Evolutionary conservation across 2,797 vertebrate species (phyloP), one percentile per base, ranked within the genome.

Genomic region (Microctenopoma steveboyesi): DNA sequence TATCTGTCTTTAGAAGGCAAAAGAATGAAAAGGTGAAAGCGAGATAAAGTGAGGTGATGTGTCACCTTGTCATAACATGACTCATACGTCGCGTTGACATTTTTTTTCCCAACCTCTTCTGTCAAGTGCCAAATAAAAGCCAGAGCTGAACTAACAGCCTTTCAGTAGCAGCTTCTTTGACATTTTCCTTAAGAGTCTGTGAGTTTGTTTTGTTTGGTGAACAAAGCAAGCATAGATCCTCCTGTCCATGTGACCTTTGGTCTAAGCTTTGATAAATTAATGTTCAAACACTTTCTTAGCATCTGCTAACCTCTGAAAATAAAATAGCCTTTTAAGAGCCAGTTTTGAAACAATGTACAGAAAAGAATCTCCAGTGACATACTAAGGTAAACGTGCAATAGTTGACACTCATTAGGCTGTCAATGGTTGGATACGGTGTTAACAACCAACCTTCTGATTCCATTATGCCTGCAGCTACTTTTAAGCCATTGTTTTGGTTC

Each of bases 231-330:
- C 54, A 69, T 64, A 49, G 55, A 74, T 77, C 62, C 67, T 47
- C 39, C 40, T 75, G 78, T 66, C 57, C 64, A n/a, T 13, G 13
- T 86, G 83, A 88, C 89, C 87, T 88, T 88, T 72, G 30, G 61
- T 67, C 57, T 50, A 13, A 55, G 58, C 68, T 79, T 68, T 85
- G 80, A 89, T 77, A 69, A 78, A 75, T 84, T 51, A 73, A 67
- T 70, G 22, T 79, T 58, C 33, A 66, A 54, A 69, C 27, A 18
- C 46, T 70, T 67, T 62, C 46, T 30, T 60, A n/a, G 22, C 27
- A 50, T 46, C 22, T 27, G 28, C 25, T 69, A 22, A 74, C 68
- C 12, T 73, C 65, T 64, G 56, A 61, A 62, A 60, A 66, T 53
- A 57, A 16, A 30, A 61, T 47, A 40, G 22, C 50, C 5, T 18